Base-by-base conservation (phyloP, 53 echinoderm and acorn worm species). In the Henricia sp. region DNA sequence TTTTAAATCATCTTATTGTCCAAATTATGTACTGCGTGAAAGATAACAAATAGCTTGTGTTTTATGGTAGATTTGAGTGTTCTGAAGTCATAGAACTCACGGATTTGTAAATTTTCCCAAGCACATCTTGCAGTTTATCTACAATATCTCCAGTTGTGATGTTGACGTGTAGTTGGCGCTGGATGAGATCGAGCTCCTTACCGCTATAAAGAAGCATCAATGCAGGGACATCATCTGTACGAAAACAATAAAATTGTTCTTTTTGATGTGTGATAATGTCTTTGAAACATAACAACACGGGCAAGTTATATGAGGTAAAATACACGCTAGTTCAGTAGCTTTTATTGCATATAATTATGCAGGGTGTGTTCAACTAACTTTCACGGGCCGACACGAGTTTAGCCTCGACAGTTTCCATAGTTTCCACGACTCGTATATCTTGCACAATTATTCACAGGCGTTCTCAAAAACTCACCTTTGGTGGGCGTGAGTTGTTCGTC, bases 131-230 rank as follows among this genome's bases (percentile, higher is more conserved):
- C 12, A 80, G 63, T 80, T 80, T 80, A 8, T 60, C 44, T 57
- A 21, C n/a, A 43, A 80, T 16, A 33, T 6, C 38, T 44, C 44
- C 44, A 21, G 14, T 12, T 21, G 42, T 64, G 8, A 80, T 3
- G 0, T 1, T 3, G 32, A 80, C 80, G 63, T 80, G 80, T 64
- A 80, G 80, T 44, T 64, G 80, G 34, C 46, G 80, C 19, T 33
- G 48, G 29, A 80, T 80, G 19, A 80, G 17, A 17, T 37, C 48
- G 3, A 10, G 19, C 32, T 80, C 80, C 46, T 10, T 64, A 30
- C 46, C 65, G 48, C 80, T 80, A 50, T 80, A 80, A 8, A 42
- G 63, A 19, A 80, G 35, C n/a, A 80, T 17, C 46, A 80, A 33
- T 13, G 46, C 80, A n/a, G 80, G 80, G 19, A 30, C 3, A 34